Percentiles rank a stretch among this genome's conserved stretches.
These are phyloP conservation scores for Larimichthys crocea DNA, from an alignment of 2,113 vertebrate genomes.

Conservation along the genomic window DNA sequence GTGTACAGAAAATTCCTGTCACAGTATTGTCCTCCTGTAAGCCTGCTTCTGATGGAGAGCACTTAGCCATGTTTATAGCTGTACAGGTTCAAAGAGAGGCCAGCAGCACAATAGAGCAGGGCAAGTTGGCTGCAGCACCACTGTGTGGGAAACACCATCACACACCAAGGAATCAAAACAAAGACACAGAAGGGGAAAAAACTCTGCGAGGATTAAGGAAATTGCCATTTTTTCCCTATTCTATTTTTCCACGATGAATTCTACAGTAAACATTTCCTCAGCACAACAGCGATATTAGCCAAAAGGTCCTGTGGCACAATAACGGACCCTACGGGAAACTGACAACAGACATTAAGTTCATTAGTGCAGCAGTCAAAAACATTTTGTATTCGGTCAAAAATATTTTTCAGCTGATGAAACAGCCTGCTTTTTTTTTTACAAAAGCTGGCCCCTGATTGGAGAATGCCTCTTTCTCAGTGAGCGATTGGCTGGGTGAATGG, in stretches of 20 bases:
- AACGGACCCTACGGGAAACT: constrained; percentile 42
- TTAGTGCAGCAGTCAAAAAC: constrained; percentile 40
- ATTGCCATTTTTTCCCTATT: constrained; percentile 48
- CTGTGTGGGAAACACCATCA: constrained; percentile 74
- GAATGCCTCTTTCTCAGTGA: constrained; percentile 26
- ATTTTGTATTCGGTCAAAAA: constrained; percentile 44
- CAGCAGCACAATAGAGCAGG: constrained; percentile 78
- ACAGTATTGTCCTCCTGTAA: constrained; percentile 75
- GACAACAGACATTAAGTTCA: constrained; percentile 25
- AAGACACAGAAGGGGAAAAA: constrained; percentile 56
- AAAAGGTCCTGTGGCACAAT: constrained; percentile 54
- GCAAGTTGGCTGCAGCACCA: constrained; percentile 65
- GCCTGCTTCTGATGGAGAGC: constrained; percentile 73
- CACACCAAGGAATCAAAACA: constrained; percentile 72
- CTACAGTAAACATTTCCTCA: constrained; percentile 69
- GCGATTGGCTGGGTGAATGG: constrained; percentile 36
- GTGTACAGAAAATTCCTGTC: constrained; percentile 74
- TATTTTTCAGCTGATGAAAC: constrained; percentile 53
- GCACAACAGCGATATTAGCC: constrained; percentile 48
- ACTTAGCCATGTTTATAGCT: constrained; percentile 81
- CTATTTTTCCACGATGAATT: constrained; percentile 52
- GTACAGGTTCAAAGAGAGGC: constrained; percentile 80
- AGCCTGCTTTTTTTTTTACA: neutral
- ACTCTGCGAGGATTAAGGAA: constrained; percentile 66
- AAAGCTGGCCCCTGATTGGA: constrained; percentile 41